These are phyloP conservation scores for Monarcha castaneiventris DNA, from an alignment of 2,113 vertebrate species.

Conservation along the genomic window DNA sequence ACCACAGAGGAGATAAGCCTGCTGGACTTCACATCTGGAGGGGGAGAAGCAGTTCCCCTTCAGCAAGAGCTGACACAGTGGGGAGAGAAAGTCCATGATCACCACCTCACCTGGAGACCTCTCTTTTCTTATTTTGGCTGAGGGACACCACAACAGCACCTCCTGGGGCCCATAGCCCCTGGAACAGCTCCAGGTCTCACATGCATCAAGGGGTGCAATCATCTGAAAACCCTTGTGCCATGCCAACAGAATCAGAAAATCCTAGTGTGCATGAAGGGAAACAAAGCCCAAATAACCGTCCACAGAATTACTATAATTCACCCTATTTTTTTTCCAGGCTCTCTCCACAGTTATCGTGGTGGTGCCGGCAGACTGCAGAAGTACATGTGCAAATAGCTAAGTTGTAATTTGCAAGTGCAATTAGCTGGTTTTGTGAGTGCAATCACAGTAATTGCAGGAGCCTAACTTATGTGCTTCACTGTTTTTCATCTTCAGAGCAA, in stretches of 20 bases:
- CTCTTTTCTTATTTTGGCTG: neutral
- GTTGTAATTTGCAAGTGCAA: conserved; percentile 70
- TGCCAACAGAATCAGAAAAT: neutral
- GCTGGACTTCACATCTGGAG: neutral
- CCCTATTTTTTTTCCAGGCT: conserved; percentile 13
- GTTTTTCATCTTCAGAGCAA: conserved; percentile 63
- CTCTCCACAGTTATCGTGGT: conserved; percentile 5
- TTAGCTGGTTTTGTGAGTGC: conserved; percentile 68
- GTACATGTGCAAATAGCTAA: conserved; percentile 65
- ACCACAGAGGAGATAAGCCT: neutral
- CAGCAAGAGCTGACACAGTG: neutral
- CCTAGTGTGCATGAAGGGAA: neutral
- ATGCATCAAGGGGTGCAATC: fast-evolving
- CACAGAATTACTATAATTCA: conserved; percentile 50
- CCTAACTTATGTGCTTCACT: conserved; percentile 58
- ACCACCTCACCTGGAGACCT: neutral
- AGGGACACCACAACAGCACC: neutral
- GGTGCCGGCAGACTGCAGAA: conserved; percentile 47
- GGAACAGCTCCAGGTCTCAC: neutral
- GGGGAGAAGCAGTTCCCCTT: neutral
- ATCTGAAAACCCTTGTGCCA: neutral
- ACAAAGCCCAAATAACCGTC: neutral
- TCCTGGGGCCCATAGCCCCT: fast-evolving
- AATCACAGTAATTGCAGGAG: conserved; percentile 69
- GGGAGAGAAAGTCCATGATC: neutral